phyloP scores from a whole-genome alignment of 2,888 invertebrate genomes.

The Lamproptera curius region DNA sequence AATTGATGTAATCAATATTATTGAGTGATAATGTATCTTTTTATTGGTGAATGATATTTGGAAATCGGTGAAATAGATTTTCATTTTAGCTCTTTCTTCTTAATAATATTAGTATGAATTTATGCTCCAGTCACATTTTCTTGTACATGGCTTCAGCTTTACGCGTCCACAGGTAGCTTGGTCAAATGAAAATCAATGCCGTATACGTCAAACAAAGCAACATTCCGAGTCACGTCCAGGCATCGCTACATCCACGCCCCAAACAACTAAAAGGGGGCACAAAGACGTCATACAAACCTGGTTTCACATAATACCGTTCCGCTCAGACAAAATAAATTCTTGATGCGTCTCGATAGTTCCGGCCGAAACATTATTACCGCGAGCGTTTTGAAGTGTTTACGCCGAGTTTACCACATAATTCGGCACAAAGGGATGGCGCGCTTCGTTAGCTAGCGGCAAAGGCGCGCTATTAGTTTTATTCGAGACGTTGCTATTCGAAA shows the following conservation, averaged over 20 bases:
- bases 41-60: no score
- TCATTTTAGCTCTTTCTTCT: no score
- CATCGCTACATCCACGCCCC: conserved; percentile 14
- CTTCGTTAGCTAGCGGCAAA: conserved; percentile 19
- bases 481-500: conserved; percentile 22
- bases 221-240: conserved; percentile 18
- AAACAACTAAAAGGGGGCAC: conserved; percentile 35
- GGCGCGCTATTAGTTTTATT: conserved; percentile 26
- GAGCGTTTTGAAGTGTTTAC: conserved; percentile 23
- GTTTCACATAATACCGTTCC: conserved; percentile 49
- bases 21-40: no score
- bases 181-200: no score
- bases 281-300: conserved; percentile 40
- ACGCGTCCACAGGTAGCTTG: no score
- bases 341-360: conserved; percentile 29
- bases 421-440: conserved; percentile 19
- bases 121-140: no score
- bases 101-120: no score
- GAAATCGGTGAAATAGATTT: no score
- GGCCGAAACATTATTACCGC: conserved; percentile 22
- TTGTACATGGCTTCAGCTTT: no score
- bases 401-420: conserved; percentile 21
- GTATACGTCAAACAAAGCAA: no score
- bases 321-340: conserved; percentile 37
- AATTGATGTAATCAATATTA: no score